Base-by-base conservation (phyloP, 2,113 vertebrate genomes). In the Sylvietta virens region DNA sequence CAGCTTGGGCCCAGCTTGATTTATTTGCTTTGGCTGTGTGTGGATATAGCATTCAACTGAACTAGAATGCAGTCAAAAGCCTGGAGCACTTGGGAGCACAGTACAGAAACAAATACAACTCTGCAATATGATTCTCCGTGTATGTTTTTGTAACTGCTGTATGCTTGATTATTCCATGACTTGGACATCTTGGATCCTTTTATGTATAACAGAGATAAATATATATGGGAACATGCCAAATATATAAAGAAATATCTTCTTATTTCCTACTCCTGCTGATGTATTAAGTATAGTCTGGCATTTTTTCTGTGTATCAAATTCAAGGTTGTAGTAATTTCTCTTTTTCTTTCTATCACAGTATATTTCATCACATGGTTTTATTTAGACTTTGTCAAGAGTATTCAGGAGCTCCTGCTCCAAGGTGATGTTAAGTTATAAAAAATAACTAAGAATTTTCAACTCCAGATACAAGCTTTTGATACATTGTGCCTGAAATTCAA, bases 11-110 rank as follows among this genome's bases (percentile, higher is more conserved):
- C 20, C 78, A 93, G 79, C 58, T 88, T 90, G 88, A 88, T 96
- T 88, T 94, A 93, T 94, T 95, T 96, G 50, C 47, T 90, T 96
- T 97, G 92, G 76, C 88, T 92, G 60, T 54, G 42, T 61, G 54
- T 66, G 50, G 53, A 57, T 90, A 39, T 28, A 58, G 24, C 40
- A 62, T 86, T 90, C 42, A 93, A 42, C n/a, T 83, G 62, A 94
- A 80, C 66, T 57, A 53, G 69, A 92, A 70, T 3, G 0, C 50
- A 66, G 82, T 88, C 44, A 86, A 88, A 95, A 85, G 31, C 66
- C 66, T 73, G 71, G 54, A 90, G 70, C 35, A 10, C 70, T 64
- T 73, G 27, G 31, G 44, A 87, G 15, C 45, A 65, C 30, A 13
- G 64, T 19, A 16, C 0, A 58, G 85, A 80, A 85, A 77, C 13